Conservation (phyloP, 2,113 vertebrate genomes). For the Chiloscyllium plagiosum region DNA sequence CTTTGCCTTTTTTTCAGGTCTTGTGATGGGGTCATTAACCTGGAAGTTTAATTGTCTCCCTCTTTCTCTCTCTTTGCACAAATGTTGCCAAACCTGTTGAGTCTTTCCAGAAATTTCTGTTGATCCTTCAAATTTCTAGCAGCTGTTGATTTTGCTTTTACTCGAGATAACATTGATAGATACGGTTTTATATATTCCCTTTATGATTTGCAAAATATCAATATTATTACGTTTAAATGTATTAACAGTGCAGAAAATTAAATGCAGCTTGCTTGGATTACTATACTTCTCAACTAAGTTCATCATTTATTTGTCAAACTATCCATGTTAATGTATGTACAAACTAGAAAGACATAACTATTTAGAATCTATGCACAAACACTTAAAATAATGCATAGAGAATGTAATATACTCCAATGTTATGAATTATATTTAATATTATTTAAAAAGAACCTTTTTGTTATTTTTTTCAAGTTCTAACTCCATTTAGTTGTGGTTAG, state of each 20-base stretch:
- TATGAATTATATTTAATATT: not conserved
- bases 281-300: not conserved
- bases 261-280: not conserved
- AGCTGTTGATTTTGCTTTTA: no score
- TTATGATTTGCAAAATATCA: not conserved
- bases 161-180: not conserved
- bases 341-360: not conserved
- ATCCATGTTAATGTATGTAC: not conserved
- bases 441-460: not conserved
- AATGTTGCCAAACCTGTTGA: no score
- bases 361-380: not conserved
- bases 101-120: no score
- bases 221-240: not conserved
- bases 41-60: no score
- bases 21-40: no score
- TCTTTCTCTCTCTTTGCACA: no score
- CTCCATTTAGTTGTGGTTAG: not conserved
- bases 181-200: not conserved
- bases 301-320: not conserved
- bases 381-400: not conserved
- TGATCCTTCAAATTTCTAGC: no score
- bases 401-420: not conserved
- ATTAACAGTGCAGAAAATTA: not conserved
- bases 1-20: no score
- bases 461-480: not conserved